phyloP scores from a whole-genome alignment of 1,140 invertebrate genomes.

The Aphidius ervi region DNA sequence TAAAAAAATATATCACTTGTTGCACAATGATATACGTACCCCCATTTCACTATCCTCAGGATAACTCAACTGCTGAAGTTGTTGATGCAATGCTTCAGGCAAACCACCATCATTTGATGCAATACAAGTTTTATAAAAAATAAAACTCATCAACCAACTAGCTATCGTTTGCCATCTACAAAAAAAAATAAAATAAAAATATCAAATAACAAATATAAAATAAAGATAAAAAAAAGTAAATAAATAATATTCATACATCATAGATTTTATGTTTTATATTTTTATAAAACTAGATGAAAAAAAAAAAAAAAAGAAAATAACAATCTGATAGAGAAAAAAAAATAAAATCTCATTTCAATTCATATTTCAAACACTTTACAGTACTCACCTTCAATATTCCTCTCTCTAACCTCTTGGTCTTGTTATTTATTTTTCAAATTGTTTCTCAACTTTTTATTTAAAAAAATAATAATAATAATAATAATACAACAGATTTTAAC shows the following conservation, averaged over 20 bases:
- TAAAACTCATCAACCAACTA: constrained; percentile 7
- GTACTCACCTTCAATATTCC: too few species aligned
- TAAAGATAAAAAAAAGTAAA: too few species aligned
- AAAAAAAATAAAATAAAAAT: constrained; percentile 15
- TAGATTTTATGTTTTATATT: too few species aligned
- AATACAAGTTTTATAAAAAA: constrained; percentile 14
- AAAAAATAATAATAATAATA: too few species aligned
- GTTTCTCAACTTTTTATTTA: too few species aligned
- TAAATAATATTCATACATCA: too few species aligned
- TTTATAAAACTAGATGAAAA: not conserved
- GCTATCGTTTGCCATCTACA: constrained; percentile 17
- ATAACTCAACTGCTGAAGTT: constrained; percentile 33
- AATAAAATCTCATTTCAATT: not conserved
- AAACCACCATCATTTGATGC: constrained; percentile 20
- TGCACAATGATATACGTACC: constrained; percentile 26
- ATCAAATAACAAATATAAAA: too few species aligned
- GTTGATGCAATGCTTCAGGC: constrained; percentile 28
- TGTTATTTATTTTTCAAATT: too few species aligned
- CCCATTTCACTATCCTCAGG: constrained; percentile 40
- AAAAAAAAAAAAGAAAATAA: constrained; percentile 4
- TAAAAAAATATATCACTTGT: not conserved
- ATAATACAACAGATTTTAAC: too few species aligned
- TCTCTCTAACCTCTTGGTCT: too few species aligned
- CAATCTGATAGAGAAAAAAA: constrained; percentile 4
- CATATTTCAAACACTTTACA: too few species aligned